Evolutionary conservation across 2,797 vertebrate species (phyloP), one percentile per base, ranked within the genome.

Genomic region (Buceros bicornis): DNA sequence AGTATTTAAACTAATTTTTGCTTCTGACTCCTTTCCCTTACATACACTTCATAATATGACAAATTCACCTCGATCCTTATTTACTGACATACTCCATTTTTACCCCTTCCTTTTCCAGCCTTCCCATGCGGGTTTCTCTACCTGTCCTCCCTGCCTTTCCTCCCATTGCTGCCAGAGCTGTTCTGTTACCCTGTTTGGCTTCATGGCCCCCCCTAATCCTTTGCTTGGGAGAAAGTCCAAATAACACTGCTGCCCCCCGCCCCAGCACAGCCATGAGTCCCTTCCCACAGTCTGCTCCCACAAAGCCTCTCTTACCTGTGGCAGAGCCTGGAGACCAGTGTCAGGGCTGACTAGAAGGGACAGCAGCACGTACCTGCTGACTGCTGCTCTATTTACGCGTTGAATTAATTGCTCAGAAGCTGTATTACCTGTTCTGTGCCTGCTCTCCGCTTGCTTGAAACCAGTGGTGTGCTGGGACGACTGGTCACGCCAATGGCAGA

Each of bases 301-400:
- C 37, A 54, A 82, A 53, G 24, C 24, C 15, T 82, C 69, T 42
- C 95, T 93, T 97, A 96, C 93, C 93, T 95, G 71, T 42, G 43
- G 60, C 67, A 64, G 90, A 92, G 81, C 64, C 64, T 25, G 60
- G 81, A n/a, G 62, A 78, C 11, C 66, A 25, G 56, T 6, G 26
- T 42, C 33, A 19, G 60, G 16, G 56, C 15, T 22, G 53, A 35
- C 33, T 45, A 26, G 64, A 51, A 73, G 64, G 81, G 47, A 28
- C 73, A 56, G 6, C 35, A 64, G 53, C 11, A 4, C 5, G 53
- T 51, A 37, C 58, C 70, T 79, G 77, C 62, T 10, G 1, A 18
- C 64, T 37, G 58, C 87, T 37, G 0, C 67, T 93, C 86, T 90
- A 42, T 90, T 90, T 94, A 73, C 78, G 17, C 47, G 57, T 51